Conservation (phyloP, 2,888 invertebrate genomes). For the Imbricaverruca yamaguchii region DNA sequence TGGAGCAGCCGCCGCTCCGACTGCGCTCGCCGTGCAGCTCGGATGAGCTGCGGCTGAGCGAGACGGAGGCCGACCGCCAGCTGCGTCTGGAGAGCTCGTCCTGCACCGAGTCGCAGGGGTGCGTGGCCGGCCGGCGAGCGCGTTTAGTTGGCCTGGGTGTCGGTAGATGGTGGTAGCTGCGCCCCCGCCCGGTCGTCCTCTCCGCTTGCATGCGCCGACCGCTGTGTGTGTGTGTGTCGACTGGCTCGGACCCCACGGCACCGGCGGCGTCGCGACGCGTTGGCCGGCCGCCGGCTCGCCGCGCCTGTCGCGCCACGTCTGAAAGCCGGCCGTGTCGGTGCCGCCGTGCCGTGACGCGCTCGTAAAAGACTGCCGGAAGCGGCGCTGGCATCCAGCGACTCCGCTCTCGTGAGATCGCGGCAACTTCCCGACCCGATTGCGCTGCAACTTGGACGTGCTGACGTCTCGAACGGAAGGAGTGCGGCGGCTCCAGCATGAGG, state of each 20-base stretch:
- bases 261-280: not conserved
- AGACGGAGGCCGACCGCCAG: conserved; percentile 39
- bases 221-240: too few relatives aligned
- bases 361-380: too few relatives aligned
- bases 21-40: conserved; percentile 37
- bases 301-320: not conserved
- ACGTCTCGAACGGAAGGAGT: too few relatives aligned
- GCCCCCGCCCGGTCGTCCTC: conserved; percentile 24
- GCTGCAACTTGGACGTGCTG: too few relatives aligned
- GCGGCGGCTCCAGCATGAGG: too few relatives aligned
- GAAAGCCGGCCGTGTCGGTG: too few relatives aligned
- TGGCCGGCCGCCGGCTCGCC: not conserved
- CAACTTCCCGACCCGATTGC: too few relatives aligned
- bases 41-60: conserved; percentile 38
- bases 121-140: conserved; percentile 24
- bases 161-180: conserved; percentile 17
- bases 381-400: too few relatives aligned
- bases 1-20: conserved; percentile 37
- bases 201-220: too few relatives aligned
- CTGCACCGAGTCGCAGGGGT: conserved; percentile 35
- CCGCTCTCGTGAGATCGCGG: too few relatives aligned
- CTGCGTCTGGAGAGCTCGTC: conserved; percentile 35
- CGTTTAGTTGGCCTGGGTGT: conserved; percentile 21
- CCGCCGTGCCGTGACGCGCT: too few relatives aligned
- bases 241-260: not conserved